Evolutionary conservation across 2,797 vertebrate genomes (phyloP), one percentile per base, ranked within the genome.

Genomic region (Sebastes itinus): DNA sequence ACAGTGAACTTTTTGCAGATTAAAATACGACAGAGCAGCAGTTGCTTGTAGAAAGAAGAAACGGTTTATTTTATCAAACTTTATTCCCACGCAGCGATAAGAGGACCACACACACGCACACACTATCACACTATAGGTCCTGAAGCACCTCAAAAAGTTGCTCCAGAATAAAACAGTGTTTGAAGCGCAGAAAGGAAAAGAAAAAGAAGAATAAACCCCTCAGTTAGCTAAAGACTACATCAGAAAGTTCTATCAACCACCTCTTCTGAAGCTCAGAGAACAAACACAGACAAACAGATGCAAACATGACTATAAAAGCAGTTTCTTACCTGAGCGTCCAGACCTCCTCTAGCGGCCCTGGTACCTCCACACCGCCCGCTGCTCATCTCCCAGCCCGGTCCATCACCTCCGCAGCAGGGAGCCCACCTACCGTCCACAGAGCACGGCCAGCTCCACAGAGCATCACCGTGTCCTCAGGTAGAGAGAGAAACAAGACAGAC

Each of bases 251-350:
- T 9, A 27, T 25, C 20, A 8, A 1, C 18, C 38, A 62, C 7
- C 6, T 54, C 6, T 3, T 56, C 52, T 56, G 8, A 4, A 27
- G 28, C 9, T 28, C 2, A 30, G 14, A 59, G 33, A 16, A 14
- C 35, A 38, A 38, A 38, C 42, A 49, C 18, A 30, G 38, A 68
- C 4, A 33, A 56, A 13, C 11, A 27, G 10, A 33, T 25, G 6
- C 2, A 28, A 49, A 66, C 18, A 25, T 6, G 1, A 65, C 6
- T 3, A 22, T 4, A 22, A 49, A 59, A 73, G 1, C 0, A 14
- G 2, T 65, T 25, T n/a, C n/a, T 82, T 85, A 94, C 92, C 92
- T 92, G 11, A 23, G 82, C 59, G 89, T 87, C 75, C 86, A 76
- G 81, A 88, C 25, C 81, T 89, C 81, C 85, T 83, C 64, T 54